Evolutionary conservation across 2,113 vertebrate species (phyloP).

Genomic region (Chroicocephalus ridibundus): DNA sequence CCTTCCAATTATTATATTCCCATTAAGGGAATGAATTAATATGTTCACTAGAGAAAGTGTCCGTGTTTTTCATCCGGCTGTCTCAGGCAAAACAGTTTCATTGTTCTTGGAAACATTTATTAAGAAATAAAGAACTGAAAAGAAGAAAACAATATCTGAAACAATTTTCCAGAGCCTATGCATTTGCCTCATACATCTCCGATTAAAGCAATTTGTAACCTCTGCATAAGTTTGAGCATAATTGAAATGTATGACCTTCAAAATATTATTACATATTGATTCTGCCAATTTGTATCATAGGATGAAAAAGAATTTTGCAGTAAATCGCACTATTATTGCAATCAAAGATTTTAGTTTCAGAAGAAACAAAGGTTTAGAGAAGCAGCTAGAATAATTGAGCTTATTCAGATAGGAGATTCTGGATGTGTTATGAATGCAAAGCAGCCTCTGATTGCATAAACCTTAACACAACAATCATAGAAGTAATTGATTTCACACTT

Average conservation of each 20-base stretch:
- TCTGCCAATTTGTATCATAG: background rate
- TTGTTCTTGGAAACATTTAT: background rate
- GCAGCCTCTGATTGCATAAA: background rate
- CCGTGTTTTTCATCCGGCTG: background rate
- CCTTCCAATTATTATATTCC: background rate
- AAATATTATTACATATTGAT: conserved; percentile 36
- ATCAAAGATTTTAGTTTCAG: conserved; percentile 29
- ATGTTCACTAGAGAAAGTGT: background rate
- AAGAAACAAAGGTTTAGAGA: conserved; percentile 35
- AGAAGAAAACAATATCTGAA: background rate
- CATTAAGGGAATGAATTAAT: background rate
- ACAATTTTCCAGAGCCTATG: background rate
- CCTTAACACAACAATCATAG: background rate
- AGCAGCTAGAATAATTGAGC: conserved; percentile 1
- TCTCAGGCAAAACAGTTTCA: background rate
- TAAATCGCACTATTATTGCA: conserved; percentile 27
- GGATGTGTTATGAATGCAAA: background rate
- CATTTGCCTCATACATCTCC: background rate
- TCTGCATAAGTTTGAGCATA: background rate
- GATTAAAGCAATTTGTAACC: background rate
- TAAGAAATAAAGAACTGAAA: conserved; percentile 2
- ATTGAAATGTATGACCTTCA: conserved; percentile 34
- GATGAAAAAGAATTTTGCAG: conserved; percentile 2
- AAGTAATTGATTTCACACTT: conserved; percentile 27
- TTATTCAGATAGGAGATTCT: background rate